These are phyloP conservation scores for Dynastes maya DNA, from an alignment of 2,888 invertebrate genomes.

Conservation along the genomic window DNA sequence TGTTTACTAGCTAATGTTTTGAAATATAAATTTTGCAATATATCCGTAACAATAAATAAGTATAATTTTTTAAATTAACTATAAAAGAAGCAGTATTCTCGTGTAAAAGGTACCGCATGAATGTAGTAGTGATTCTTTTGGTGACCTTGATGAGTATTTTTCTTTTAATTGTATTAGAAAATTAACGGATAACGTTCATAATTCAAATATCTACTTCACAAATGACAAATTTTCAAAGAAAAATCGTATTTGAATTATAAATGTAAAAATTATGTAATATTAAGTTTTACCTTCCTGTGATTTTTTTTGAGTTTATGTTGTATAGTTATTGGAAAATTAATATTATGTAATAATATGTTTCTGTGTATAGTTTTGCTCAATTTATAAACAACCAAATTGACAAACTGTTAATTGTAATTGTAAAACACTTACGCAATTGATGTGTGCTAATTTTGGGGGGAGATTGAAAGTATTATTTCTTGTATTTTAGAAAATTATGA, in stretches of 20 bases:
- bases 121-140: slow-evolving; percentile 34
- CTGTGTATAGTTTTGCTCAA: slow-evolving; percentile 35
- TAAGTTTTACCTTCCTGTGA: slow-evolving; percentile 46
- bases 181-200: slow-evolving; percentile 3
- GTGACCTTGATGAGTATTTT: slow-evolving; percentile 36
- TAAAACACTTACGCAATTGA: slow-evolving; percentile 7
- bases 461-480: neutral
- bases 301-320: slow-evolving; percentile 38
- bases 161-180: slow-evolving; percentile 24
- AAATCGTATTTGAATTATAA: slow-evolving; percentile 23
- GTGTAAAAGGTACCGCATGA: slow-evolving; percentile 49
- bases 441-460: neutral
- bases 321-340: slow-evolving; percentile 40
- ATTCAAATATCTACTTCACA: slow-evolving; percentile 14
- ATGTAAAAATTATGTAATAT: slow-evolving; percentile 25
- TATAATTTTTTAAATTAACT: slow-evolving; percentile 45
- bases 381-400: slow-evolving; percentile 12
- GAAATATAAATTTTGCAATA: slow-evolving; percentile 12
- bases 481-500: slow-evolving; percentile 1
- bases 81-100: slow-evolving; percentile 52
- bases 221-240: neutral
- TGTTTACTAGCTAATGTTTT: neutral
- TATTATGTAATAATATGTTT: neutral
- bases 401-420: slow-evolving; percentile 15
- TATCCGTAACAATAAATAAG: neutral